A percentile compares a stretch with the other conserved stretches of the same genome.
Evolutionary conservation across 2,113 vertebrate genomes (phyloP).

Genomic region (Phocoena sinus): DNA sequence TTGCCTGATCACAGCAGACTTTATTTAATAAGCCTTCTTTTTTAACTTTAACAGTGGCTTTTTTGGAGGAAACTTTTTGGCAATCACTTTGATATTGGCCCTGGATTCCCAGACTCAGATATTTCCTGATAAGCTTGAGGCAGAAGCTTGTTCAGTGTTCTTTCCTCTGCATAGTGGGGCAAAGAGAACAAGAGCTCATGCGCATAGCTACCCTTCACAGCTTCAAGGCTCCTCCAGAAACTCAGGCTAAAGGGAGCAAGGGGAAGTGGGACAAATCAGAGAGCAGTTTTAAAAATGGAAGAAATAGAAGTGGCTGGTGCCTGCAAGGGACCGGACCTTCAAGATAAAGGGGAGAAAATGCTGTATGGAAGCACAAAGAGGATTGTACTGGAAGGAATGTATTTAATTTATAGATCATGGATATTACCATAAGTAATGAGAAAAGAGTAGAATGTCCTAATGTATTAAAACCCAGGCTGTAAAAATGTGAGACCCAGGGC

Average conservation of each 20-base stretch:
- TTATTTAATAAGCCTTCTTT: neutral
- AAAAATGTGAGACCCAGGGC: neutral
- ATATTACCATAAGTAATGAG: neutral
- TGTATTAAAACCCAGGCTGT: neutral
- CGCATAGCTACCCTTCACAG: neutral
- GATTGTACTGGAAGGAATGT: neutral
- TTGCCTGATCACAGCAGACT: neutral
- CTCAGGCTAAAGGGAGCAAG: neutral
- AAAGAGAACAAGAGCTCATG: neutral
- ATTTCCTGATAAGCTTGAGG: neutral
- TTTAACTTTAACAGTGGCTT: neutral
- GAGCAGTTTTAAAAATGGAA: neutral
- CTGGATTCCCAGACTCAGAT: neutral
- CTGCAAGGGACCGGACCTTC: neutral
- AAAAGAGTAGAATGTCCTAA: neutral
- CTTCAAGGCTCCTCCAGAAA: neutral
- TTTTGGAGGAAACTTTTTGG: neutral
- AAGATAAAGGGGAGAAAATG: neutral
- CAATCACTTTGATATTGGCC: neutral
- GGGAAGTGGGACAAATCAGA: neutral
- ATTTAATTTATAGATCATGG: neutral
- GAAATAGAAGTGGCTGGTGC: neutral
- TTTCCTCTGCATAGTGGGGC: neutral
- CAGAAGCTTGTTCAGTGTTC: neutral
- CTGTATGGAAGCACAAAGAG: neutral